Evolutionary conservation across 2,888 invertebrate genomes (phyloP).

Genomic region (Macaria liturata): DNA sequence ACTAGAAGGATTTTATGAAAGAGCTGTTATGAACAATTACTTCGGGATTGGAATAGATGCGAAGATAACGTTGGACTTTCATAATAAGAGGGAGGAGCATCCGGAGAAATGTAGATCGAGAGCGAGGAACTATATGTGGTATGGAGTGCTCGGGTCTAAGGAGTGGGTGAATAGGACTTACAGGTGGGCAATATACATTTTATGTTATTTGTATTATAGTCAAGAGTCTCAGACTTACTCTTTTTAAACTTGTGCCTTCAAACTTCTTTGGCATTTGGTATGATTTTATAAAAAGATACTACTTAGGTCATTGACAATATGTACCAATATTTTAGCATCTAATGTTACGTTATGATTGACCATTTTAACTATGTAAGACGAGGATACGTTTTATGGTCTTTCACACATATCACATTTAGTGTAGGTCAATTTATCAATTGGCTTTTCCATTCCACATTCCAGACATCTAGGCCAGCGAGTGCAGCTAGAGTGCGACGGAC

Average conservation of each 20-base stretch:
- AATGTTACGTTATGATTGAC: too few species aligned
- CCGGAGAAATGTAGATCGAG: conserved; percentile 97
- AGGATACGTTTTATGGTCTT: too few species aligned
- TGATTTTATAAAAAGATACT: too few species aligned
- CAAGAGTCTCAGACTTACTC: too few species aligned
- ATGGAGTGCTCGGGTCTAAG: conserved; percentile 91
- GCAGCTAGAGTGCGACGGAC: conserved; percentile 97
- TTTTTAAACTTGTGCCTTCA: too few species aligned
- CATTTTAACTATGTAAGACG: too few species aligned
- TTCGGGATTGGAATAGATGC: conserved; percentile 99
- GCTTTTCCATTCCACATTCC: conserved; percentile 19
- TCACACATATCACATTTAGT: too few species aligned
- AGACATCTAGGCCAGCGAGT: conserved; percentile 96
- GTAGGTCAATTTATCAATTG: too few species aligned
- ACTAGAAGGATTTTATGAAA: conserved; percentile 94
- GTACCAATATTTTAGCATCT: too few species aligned
- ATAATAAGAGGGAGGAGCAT: conserved; percentile 97
- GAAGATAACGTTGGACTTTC: conserved; percentile 98
- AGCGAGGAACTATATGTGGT: conserved; percentile 98
- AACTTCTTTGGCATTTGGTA: too few species aligned
- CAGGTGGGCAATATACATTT: conserved; percentile 74
- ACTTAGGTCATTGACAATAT: too few species aligned
- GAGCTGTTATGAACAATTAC: conserved; percentile 99
- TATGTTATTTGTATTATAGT: too few species aligned
- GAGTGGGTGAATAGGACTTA: conserved; percentile 95